phyloP scores from a whole-genome alignment of 2,888 invertebrate genomes.

The Lampropteryx suffumata region DNA sequence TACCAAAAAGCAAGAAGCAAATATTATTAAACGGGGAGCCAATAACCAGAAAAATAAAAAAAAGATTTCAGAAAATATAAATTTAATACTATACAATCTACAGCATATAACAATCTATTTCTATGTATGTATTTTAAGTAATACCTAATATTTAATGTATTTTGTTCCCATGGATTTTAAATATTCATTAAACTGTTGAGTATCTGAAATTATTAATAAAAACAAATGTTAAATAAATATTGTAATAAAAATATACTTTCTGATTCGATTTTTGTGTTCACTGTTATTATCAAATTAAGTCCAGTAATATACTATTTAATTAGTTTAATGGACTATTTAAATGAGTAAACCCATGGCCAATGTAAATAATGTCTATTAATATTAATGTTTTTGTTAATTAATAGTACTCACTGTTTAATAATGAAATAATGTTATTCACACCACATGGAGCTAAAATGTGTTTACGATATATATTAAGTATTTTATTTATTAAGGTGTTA shows the following conservation, averaged over 20 bases:
- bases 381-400: too few relatives aligned
- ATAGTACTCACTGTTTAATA: too few relatives aligned
- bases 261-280: too few relatives aligned
- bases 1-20: constrained; percentile 10
- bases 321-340: too few relatives aligned
- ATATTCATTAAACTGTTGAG: constrained; percentile 53
- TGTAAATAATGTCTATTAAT: too few relatives aligned
- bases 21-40: constrained; percentile 31
- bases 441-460: too few relatives aligned
- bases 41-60: constrained; percentile 40
- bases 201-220: constrained; percentile 43
- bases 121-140: constrained; percentile 4
- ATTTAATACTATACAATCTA: constrained; percentile 25
- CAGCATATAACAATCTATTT: constrained; percentile 20
- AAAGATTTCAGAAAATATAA: constrained; percentile 32
- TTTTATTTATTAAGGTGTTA: too few relatives aligned
- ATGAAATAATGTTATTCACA: too few relatives aligned
- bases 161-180: constrained; percentile 35
- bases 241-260: neutral
- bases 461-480: too few relatives aligned
- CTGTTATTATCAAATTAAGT: too few relatives aligned
- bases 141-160: neutral
- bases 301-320: too few relatives aligned
- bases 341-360: neutral
- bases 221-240: too few relatives aligned